Percentiles rank a stretch among this genome's conserved stretches.
Evolutionary conservation across 1,140 invertebrate species (phyloP).

Genomic region (Copidosoma floridanum): DNA sequence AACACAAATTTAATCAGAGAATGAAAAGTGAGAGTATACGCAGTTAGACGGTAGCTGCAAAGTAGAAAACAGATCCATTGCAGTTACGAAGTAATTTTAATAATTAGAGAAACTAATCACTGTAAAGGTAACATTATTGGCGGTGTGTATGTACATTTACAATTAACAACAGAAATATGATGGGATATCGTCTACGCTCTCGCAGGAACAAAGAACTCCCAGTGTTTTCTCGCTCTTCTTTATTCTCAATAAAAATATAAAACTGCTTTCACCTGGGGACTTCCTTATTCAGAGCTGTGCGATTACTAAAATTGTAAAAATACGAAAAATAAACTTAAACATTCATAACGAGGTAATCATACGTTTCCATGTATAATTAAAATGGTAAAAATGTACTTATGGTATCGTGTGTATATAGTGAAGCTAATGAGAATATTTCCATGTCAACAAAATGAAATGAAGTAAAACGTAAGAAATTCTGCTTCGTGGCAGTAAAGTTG

Average conservation of each 20-base stretch:
- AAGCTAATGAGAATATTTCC: no score
- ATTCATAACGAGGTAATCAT: slow-evolving; percentile 53
- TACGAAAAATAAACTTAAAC: slow-evolving; percentile 53
- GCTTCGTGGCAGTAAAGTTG: no score
- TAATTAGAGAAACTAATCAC: slow-evolving; percentile 33
- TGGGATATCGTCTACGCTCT: slow-evolving; percentile 23
- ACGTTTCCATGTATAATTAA: slow-evolving; percentile 35
- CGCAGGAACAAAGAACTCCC: slow-evolving; percentile 11
- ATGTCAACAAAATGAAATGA: no score
- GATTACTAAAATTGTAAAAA: slow-evolving; percentile 56
- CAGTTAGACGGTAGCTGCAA: not conserved
- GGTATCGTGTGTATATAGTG: no score
- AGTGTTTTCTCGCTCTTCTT: slow-evolving; percentile 28
- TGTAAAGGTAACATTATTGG: slow-evolving; percentile 31
- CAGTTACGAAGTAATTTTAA: slow-evolving; percentile 28
- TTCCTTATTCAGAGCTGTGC: slow-evolving; percentile 51
- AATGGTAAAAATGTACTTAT: no score
- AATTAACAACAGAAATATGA: slow-evolving; percentile 22
- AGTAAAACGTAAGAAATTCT: no score
- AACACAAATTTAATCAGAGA: slow-evolving; percentile 5
- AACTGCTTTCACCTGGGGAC: slow-evolving; percentile 37
- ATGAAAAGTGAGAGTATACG: not conserved
- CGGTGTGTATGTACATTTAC: no score
- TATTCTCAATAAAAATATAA: slow-evolving; percentile 1
- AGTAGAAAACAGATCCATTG: slow-evolving; percentile 25